Evolutionary conservation across 2,888 invertebrate genomes (phyloP).

Genomic region (Pammene aurita): DNA sequence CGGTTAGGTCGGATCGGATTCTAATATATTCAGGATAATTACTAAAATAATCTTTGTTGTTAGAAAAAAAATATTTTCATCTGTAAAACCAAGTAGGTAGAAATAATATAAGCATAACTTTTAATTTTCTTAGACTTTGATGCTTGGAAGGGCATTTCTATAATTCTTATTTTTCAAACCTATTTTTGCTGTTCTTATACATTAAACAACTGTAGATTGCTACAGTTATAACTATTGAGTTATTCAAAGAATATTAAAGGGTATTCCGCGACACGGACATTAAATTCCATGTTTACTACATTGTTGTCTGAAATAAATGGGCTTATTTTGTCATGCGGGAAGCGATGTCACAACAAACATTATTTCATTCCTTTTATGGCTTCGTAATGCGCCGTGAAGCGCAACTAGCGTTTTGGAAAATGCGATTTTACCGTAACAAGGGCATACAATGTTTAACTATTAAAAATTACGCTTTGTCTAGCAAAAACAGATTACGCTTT

Average conservation of each 20-base stretch:
- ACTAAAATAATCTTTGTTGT: too few relatives aligned
- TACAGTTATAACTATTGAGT: too few relatives aligned
- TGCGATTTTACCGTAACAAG: slow-evolving; percentile 64
- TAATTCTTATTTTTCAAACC: background rate
- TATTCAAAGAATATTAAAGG: slow-evolving; percentile 61
- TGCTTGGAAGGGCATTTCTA: background rate
- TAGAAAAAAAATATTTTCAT: too few relatives aligned
- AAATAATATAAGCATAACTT: too few relatives aligned
- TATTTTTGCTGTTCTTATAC: slow-evolving; percentile 1
- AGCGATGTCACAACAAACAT: slow-evolving; percentile 81
- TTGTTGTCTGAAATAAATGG: slow-evolving; percentile 79
- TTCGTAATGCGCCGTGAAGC: slow-evolving; percentile 76
- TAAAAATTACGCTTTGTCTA: slow-evolving; percentile 25
- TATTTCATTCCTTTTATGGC: slow-evolving; percentile 79
- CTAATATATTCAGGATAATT: too few relatives aligned
- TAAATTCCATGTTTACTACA: slow-evolving; percentile 75
- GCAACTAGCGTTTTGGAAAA: slow-evolving; percentile 66
- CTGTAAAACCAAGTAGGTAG: too few relatives aligned
- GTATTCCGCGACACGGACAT: slow-evolving; percentile 72
- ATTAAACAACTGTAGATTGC: slow-evolving; percentile 48
- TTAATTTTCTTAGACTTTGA: background rate
- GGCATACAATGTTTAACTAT: slow-evolving; percentile 56
- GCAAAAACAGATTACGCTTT: slow-evolving; percentile 11
- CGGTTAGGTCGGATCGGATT: too few relatives aligned
- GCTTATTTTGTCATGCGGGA: slow-evolving; percentile 77